phyloP scores from a whole-genome alignment of 2,797 vertebrate genomes.

The Spheniscus humboldti region DNA sequence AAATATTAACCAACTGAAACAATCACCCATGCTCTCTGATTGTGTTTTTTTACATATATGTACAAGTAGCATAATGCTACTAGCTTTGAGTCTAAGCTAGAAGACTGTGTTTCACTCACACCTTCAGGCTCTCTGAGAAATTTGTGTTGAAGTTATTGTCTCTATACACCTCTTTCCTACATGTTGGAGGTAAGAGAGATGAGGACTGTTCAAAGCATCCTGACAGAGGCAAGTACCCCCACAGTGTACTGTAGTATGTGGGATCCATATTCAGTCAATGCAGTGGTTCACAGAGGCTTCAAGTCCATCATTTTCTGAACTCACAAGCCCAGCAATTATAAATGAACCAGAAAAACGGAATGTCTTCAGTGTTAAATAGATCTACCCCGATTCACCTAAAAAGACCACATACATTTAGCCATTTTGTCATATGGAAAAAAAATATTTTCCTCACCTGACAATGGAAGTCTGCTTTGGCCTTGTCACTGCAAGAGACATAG shows the following conservation, averaged over 20 bases:
- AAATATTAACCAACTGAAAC: neutral
- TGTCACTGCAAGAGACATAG: neutral
- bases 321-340: neutral
- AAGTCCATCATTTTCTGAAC: neutral
- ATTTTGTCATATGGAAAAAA: neutral
- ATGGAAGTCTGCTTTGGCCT: neutral
- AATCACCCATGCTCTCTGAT: neutral
- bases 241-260: neutral
- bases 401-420: neutral
- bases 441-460: neutral
- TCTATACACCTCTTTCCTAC: neutral
- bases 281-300: neutral
- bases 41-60: neutral
- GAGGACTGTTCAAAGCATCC: neutral
- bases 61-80: neutral
- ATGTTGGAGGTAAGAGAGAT: neutral
- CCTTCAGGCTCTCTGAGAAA: neutral
- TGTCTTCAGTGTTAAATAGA: neutral
- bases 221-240: neutral
- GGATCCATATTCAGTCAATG: neutral
- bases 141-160: neutral
- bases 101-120: neutral
- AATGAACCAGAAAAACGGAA: neutral
- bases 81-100: neutral
- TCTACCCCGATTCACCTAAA: neutral